Conservation (phyloP, 2,888 invertebrate genomes). For the Agapostemon virescens region DNA sequence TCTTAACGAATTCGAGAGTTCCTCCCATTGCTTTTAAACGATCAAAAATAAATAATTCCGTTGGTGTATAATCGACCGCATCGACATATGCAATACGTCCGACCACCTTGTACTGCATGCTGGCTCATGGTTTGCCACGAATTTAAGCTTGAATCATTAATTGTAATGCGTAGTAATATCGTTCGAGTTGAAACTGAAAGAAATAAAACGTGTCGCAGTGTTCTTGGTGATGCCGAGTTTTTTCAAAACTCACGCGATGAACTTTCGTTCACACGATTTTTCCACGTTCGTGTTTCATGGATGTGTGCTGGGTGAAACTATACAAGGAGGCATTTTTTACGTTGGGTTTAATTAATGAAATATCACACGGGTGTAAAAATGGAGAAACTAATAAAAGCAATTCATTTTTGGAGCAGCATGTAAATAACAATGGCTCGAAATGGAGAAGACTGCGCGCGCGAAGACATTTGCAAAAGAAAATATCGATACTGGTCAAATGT, state of each 20-base stretch:
- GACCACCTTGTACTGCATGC: conserved; percentile 57
- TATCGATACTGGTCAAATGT: conserved; percentile 14
- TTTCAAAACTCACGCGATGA: conserved; percentile 16
- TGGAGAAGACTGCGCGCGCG: conserved; percentile 66
- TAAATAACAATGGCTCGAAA: conserved; percentile 75
- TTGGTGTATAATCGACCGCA: not conserved
- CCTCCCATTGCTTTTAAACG: conserved; percentile 14
- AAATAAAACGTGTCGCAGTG: not conserved
- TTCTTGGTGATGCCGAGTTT: not conserved
- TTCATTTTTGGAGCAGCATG: conserved; percentile 77
- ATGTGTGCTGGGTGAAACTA: conserved; percentile 66
- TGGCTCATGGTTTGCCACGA: conserved; percentile 52
- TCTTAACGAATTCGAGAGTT: not conserved
- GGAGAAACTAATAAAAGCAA: conserved; percentile 69
- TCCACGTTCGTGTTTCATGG: conserved; percentile 46
- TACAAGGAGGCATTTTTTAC: conserved; percentile 74
- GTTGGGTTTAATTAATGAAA: conserved; percentile 72
- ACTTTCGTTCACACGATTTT: conserved; percentile 5
- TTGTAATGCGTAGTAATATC: conserved; percentile 37
- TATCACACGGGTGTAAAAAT: conserved; percentile 70
- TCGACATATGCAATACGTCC: conserved; percentile 22
- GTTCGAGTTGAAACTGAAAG: conserved; percentile 18
- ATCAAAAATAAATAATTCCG: conserved; percentile 19
- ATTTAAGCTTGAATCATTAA: conserved; percentile 56
- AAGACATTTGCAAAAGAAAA: not conserved